Evolutionary conservation across 2,797 vertebrate genomes (phyloP).

Genomic region (Limnodromus scolopaceus): DNA sequence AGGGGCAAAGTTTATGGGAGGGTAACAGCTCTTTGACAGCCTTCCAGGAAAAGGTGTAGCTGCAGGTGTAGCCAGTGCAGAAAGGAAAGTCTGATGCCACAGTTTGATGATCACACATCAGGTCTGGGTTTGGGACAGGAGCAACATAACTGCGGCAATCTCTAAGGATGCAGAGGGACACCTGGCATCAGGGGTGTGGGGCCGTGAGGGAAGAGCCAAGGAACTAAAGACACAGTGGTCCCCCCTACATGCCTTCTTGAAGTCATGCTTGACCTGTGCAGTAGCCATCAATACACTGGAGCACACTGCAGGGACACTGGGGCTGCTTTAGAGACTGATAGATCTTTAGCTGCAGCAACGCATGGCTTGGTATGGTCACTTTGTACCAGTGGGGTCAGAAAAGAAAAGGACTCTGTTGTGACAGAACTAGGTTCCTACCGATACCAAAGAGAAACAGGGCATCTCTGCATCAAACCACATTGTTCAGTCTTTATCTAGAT

Average conservation of each 20-base stretch:
- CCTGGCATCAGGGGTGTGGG: background rate
- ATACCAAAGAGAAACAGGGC: background rate
- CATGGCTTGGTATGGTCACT: background rate
- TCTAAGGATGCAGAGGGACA: background rate
- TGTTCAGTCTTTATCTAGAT: background rate
- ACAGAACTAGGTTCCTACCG: background rate
- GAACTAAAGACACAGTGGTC: background rate
- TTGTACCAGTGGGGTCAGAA: background rate
- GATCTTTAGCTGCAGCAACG: background rate
- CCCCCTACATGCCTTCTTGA: rapidly evolving
- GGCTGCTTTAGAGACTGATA: background rate
- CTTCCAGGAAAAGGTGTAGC: background rate
- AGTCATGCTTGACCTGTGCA: background rate
- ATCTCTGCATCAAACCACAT: background rate
- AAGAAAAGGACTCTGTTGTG: background rate
- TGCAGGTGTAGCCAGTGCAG: background rate
- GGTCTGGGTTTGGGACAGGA: background rate
- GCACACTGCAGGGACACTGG: background rate
- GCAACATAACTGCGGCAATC: background rate
- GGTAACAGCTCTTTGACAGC: background rate
- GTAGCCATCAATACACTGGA: background rate
- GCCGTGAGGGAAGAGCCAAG: background rate
- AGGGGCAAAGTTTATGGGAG: background rate
- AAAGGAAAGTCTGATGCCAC: background rate
- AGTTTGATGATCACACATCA: background rate